phyloP scores from a whole-genome alignment of 2,888 invertebrate species.

The Caenorhabditis auriculariae region DNA sequence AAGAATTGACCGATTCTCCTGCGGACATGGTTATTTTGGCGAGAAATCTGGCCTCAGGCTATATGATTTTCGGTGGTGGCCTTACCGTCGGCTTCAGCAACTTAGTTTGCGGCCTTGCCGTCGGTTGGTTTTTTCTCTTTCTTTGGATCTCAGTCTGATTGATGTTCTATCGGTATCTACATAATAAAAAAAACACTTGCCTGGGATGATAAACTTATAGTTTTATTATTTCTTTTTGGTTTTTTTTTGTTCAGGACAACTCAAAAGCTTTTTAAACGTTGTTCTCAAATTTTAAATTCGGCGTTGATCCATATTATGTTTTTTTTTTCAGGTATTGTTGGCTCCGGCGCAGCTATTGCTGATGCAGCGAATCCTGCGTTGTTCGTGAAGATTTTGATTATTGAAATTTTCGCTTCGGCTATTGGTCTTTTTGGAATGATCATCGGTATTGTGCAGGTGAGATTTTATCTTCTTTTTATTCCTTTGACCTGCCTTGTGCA shows the following conservation, averaged over 20 bases:
- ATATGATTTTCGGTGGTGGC: conserved; percentile 93
- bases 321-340: conserved; percentile 79
- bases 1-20: conserved; percentile 16
- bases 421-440: conserved; percentile 98
- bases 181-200: too few relatives aligned
- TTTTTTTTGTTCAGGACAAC: neutral
- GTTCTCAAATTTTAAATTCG: too few relatives aligned
- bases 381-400: conserved; percentile 96
- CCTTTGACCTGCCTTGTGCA: neutral
- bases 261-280: neutral
- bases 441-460: conserved; percentile 77
- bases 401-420: conserved; percentile 98
- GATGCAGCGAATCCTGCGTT: conserved; percentile 95
- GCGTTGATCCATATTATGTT: too few relatives aligned
- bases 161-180: neutral
- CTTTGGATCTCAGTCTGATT: neutral
- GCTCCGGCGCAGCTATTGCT: conserved; percentile 92
- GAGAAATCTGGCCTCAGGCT: conserved; percentile 71
- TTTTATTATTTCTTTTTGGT: neutral
- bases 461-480: conserved; percentile 1
- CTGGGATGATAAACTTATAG: neutral
- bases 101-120: conserved; percentile 90
- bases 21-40: conserved; percentile 38
- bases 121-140: conserved; percentile 65
- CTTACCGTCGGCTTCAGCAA: conserved; percentile 92